Conservation (phyloP, 2,113 vertebrate species). For the Scatophagus argus region DNA sequence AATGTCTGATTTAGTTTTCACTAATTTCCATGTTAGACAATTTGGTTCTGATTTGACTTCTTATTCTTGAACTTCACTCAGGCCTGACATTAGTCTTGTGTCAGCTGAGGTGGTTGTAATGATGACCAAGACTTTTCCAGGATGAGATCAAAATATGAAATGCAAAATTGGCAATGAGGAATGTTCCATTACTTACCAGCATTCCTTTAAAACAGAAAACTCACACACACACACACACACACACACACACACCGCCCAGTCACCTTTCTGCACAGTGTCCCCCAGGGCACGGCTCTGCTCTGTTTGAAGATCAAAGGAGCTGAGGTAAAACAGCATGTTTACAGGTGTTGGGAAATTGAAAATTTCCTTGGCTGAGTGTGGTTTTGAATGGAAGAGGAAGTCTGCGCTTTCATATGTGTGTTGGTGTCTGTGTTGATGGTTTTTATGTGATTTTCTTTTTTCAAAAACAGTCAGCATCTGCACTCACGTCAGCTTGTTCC, state of each 20-base stretch:
- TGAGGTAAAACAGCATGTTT: constrained; percentile 76
- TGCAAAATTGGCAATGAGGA: constrained; percentile 56
- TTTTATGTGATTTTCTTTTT: neutral
- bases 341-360: constrained; percentile 82
- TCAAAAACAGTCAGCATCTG: neutral
- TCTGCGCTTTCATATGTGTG: constrained; percentile 17
- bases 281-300: constrained; percentile 67
- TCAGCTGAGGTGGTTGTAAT: constrained; percentile 3
- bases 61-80: constrained; percentile 3
- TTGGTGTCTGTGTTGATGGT: neutral
- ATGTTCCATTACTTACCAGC: constrained; percentile 57
- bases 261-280: constrained; percentile 61
- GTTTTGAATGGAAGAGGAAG: constrained; percentile 57
- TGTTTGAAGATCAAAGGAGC: constrained; percentile 80
- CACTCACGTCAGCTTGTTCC: neutral
- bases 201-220: constrained; percentile 65
- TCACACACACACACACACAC: no score
- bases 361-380: constrained; percentile 68
- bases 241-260: constrained; percentile 71
- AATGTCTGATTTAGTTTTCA: neutral
- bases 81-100: neutral
- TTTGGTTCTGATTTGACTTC: neutral
- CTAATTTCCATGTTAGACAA: neutral
- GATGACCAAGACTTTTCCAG: constrained; percentile 12
- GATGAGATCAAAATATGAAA: constrained; percentile 50